Conservation (phyloP, 2,797 vertebrate genomes). For the Malurus splendens region DNA sequence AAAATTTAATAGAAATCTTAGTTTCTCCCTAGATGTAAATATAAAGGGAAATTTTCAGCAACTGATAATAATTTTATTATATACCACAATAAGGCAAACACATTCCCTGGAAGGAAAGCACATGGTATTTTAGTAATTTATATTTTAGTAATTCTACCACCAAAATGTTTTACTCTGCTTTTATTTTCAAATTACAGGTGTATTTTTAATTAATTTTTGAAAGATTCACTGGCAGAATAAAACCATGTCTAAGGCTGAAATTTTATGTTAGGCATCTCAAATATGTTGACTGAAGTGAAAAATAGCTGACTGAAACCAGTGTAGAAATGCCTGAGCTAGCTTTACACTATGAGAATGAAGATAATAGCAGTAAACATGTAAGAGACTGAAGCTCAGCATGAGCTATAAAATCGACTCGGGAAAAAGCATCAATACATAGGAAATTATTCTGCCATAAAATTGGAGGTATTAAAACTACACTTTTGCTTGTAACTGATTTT, state of each 20-base stretch:
- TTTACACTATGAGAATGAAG: not conserved
- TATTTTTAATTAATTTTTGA: not conserved
- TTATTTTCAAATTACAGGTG: not conserved
- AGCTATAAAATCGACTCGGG: not conserved
- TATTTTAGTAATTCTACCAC: not conserved
- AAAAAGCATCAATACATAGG: not conserved
- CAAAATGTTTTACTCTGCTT: not conserved
- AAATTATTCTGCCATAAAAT: not conserved
- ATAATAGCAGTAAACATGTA: not conserved
- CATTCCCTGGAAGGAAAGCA: not conserved
- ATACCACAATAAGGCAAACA: not conserved
- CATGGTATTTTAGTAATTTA: not conserved
- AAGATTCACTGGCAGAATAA: not conserved
- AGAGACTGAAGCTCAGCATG: not conserved
- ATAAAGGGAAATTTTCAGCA: not conserved
- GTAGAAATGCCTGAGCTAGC: not conserved
- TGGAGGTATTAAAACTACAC: not conserved
- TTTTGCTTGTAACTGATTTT: not conserved
- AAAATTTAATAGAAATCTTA: not conserved
- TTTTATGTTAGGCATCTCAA: not conserved
- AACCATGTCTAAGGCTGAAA: not conserved
- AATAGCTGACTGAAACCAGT: not conserved
- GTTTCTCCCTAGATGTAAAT: not conserved
- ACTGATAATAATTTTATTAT: not conserved
- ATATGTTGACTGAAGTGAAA: not conserved